Evolutionary conservation across 2,113 vertebrate genomes (phyloP).

Genomic region (Solenodon paradoxus): DNA sequence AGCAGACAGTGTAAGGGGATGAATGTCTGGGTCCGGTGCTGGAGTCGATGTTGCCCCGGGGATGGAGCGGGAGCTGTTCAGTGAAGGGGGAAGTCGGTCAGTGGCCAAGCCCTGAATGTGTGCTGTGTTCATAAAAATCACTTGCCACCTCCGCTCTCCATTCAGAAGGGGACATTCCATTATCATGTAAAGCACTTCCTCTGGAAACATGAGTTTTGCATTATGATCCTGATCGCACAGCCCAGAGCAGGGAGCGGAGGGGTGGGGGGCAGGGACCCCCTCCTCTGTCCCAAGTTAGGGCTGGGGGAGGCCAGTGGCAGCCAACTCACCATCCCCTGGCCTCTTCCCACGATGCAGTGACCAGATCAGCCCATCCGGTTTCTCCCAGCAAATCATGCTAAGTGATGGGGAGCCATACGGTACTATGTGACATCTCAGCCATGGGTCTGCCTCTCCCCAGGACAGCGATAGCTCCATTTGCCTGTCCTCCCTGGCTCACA

Average conservation of each 20-base stretch:
- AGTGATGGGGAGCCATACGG: neutral
- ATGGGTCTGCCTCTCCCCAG: neutral
- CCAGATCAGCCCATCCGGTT: neutral
- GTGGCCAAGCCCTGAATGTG: neutral
- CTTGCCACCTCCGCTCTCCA: neutral
- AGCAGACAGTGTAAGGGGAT: neutral
- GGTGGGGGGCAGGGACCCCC: too few relatives aligned
- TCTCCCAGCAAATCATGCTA: neutral
- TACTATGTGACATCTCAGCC: neutral
- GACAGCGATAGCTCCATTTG: rapidly evolving
- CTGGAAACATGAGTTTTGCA: neutral
- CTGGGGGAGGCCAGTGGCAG: neutral
- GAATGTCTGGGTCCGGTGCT: neutral
- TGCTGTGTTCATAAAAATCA: slow-evolving; percentile 8
- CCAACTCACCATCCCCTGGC: too few relatives aligned
- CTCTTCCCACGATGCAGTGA: neutral
- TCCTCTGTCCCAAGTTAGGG: too few relatives aligned
- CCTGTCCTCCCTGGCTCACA: rapidly evolving
- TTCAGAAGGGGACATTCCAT: neutral
- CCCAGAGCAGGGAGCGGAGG: neutral
- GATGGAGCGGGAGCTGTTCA: neutral
- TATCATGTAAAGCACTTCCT: neutral
- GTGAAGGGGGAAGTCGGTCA: neutral
- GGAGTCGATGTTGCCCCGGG: neutral
- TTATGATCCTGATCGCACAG: neutral